A percentile compares a stretch with the other conserved stretches of the same genome.
Evolutionary conservation across 2,113 vertebrate species (phyloP).

Genomic region (Chaetops frenatus): DNA sequence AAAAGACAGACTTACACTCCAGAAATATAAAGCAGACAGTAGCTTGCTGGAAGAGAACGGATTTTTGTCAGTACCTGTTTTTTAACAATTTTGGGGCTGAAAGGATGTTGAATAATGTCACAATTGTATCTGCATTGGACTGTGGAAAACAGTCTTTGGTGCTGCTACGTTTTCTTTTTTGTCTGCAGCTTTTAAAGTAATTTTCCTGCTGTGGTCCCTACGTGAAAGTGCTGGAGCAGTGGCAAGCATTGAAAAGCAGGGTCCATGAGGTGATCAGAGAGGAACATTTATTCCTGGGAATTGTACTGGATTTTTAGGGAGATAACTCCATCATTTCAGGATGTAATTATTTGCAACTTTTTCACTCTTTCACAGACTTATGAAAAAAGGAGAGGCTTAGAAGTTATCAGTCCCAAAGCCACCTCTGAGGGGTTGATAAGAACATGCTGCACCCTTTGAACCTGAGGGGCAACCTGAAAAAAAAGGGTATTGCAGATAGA

Average conservation of each 20-base stretch:
- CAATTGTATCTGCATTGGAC: background rate
- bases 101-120: background rate
- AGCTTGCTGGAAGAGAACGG: background rate
- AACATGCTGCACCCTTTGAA: background rate
- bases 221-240: background rate
- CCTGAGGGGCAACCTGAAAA: background rate
- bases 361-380: background rate
- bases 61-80: background rate
- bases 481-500: background rate
- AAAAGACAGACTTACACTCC: background rate
- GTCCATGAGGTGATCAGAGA: background rate
- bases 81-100: background rate
- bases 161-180: background rate
- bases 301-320: conserved; percentile 22
- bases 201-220: background rate
- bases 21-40: background rate
- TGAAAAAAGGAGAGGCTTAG: background rate
- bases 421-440: conserved; percentile 17
- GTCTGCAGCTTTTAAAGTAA: background rate
- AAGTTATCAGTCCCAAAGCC: background rate
- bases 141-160: background rate
- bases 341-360: conserved; percentile 2
- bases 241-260: background rate
- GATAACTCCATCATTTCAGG: conserved; percentile 33
- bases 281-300: background rate